Percentiles rank a stretch among this genome's conserved stretches.
These are phyloP conservation scores for Oncopodura yosiiana DNA, from an alignment of 1,140 invertebrate species.

Conservation along the genomic window DNA sequence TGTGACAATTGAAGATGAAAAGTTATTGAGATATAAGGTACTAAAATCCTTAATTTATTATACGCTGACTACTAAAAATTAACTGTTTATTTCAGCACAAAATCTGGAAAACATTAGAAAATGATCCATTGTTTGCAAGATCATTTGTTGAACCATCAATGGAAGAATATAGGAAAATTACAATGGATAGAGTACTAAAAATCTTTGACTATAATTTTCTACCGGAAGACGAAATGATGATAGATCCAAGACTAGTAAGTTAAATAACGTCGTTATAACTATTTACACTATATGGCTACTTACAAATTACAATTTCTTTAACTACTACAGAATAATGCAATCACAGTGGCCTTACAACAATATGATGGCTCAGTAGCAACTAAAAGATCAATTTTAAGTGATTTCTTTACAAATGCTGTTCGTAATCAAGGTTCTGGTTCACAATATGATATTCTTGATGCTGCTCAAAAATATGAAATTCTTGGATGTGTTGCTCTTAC, in stretches of 20 bases:
- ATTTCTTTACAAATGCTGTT: slow-evolving; percentile 36
- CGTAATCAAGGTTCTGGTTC: slow-evolving; percentile 42
- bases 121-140: slow-evolving; percentile 47
- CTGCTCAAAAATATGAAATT: slow-evolving; percentile 47
- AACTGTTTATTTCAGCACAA: slow-evolving; percentile 40
- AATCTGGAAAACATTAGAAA: slow-evolving; percentile 46
- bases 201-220: slow-evolving; percentile 46
- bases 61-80: too few species aligned
- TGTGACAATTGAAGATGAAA: slow-evolving; percentile 59
- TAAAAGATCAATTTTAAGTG: slow-evolving; percentile 41
- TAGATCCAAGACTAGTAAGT: slow-evolving; percentile 39
- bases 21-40: slow-evolving; percentile 56
- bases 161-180: slow-evolving; percentile 51
- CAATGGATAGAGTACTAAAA: slow-evolving; percentile 42
- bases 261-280: too few species aligned
- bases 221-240: slow-evolving; percentile 37
- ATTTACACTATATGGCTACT: too few species aligned
- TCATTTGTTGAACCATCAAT: slow-evolving; percentile 45
- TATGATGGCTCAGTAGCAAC: slow-evolving; percentile 47
- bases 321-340: slow-evolving; percentile 8
- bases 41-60: background rate
- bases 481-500: slow-evolving; percentile 72
- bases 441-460: slow-evolving; percentile 42
- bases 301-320: too few species aligned
- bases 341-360: slow-evolving; percentile 40